A percentile compares a stretch with the other conserved stretches of the same genome.
Evolutionary conservation across 2,888 invertebrate species (phyloP).

Genomic region (Osedax frankpressi): DNA sequence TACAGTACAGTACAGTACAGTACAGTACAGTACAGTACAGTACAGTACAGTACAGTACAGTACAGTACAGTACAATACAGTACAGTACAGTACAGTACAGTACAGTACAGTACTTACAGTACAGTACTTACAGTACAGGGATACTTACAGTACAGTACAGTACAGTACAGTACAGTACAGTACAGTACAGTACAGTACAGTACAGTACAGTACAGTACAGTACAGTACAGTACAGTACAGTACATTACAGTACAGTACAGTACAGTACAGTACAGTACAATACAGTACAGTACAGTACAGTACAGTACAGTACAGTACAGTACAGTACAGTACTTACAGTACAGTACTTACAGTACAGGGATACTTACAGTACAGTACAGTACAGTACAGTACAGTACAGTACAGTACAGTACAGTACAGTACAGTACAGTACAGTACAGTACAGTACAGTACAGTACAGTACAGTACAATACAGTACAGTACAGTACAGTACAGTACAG

Average conservation of each 20-base stretch:
- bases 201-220: constrained; percentile 20
- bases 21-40: constrained; percentile 9
- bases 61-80: constrained; percentile 18
- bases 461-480: constrained; percentile 6
- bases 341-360: neutral
- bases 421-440: neutral
- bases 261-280: constrained; percentile 18
- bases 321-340: neutral
- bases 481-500: constrained; percentile 18
- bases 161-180: neutral
- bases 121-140: no score
- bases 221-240: constrained; percentile 21
- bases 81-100: constrained; percentile 21
- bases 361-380: neutral
- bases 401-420: neutral
- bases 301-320: constrained; percentile 3
- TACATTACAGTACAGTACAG: no score
- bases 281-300: constrained; percentile 2
- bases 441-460: neutral
- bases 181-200: constrained; percentile 14
- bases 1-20: constrained; percentile 10
- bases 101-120: constrained; percentile 17
- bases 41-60: constrained; percentile 9
- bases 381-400: neutral
- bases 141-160: constrained; percentile 19